These are phyloP conservation scores for Andrena minutula DNA, from an alignment of 2,888 invertebrate genomes.

Conservation along the genomic window DNA sequence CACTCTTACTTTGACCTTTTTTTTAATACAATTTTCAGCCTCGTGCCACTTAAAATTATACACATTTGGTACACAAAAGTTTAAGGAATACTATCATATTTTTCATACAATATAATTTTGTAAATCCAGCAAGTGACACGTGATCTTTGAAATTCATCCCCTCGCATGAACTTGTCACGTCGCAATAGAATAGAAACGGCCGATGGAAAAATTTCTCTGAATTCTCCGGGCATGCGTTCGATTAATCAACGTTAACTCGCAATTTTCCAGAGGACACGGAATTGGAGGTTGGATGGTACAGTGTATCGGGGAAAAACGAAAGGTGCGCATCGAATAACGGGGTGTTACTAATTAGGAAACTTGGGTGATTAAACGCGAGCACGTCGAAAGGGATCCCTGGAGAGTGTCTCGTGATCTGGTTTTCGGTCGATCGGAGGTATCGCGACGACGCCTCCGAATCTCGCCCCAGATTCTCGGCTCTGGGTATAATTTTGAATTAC, in stretches of 20 bases:
- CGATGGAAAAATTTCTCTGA: not conserved
- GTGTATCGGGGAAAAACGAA: slow-evolving; percentile 37
- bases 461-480: slow-evolving; percentile 34
- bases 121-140: too few species aligned
- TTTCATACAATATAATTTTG: too few species aligned
- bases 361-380: slow-evolving; percentile 69
- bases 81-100: too few species aligned
- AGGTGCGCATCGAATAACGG: slow-evolving; percentile 38
- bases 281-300: not conserved
- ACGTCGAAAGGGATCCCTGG: slow-evolving; percentile 43
- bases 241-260: not conserved
- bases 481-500: slow-evolving; percentile 68
- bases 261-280: not conserved
- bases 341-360: slow-evolving; percentile 72
- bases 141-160: too few species aligned
- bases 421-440: slow-evolving; percentile 47
- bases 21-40: too few species aligned
- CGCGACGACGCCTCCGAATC: slow-evolving; percentile 19
- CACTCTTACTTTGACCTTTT: too few species aligned
- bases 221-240: not conserved
- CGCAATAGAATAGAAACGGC: not conserved
- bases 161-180: not conserved
- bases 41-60: too few species aligned
- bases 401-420: slow-evolving; percentile 43
- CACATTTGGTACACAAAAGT: too few species aligned